Evolutionary conservation across 2,113 vertebrate genomes (phyloP).

Genomic region (Pedionomus torquatus): DNA sequence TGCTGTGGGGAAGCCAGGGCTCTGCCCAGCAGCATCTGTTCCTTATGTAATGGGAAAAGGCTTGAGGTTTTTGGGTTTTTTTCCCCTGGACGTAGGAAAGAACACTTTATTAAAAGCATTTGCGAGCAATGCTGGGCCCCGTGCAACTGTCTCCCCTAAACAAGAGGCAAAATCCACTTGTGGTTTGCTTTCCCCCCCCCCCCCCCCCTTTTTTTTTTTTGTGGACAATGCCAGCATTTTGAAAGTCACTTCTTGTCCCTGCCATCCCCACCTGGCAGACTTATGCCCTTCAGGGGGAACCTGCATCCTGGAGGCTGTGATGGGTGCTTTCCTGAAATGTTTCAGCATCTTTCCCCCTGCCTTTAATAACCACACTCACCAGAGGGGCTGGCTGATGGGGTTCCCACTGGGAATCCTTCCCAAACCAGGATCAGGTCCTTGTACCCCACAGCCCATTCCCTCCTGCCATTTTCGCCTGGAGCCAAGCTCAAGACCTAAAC

Average conservation of each 20-base stretch:
- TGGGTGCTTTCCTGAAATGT: background rate
- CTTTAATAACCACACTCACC: fast-evolving
- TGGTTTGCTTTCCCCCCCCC: background rate
- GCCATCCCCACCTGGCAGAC: background rate
- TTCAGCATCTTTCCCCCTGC: background rate
- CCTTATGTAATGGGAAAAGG: constrained; percentile 41
- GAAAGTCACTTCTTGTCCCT: background rate
- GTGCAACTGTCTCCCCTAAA: background rate
- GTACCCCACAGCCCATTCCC: no score
- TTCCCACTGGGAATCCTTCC: background rate
- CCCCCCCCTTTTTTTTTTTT: fast-evolving
- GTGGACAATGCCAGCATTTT: background rate
- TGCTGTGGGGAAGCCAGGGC: background rate
- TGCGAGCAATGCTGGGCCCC: fast-evolving
- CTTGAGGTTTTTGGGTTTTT: constrained; percentile 12
- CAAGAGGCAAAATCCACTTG: background rate
- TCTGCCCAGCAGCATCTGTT: constrained; percentile 37
- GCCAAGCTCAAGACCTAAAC: background rate
- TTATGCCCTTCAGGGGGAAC: fast-evolving
- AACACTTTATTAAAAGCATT: constrained; percentile 71
- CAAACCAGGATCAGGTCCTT: background rate
- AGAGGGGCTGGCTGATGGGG: no score
- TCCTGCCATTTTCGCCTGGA: fast-evolving
- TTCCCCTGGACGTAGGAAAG: constrained; percentile 46
- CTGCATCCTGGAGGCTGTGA: fast-evolving